A percentile compares a stretch with the other conserved stretches of the same genome.
Conservation (phyloP, 2,797 vertebrate genomes). For the Scomberomorus guttatus region DNA sequence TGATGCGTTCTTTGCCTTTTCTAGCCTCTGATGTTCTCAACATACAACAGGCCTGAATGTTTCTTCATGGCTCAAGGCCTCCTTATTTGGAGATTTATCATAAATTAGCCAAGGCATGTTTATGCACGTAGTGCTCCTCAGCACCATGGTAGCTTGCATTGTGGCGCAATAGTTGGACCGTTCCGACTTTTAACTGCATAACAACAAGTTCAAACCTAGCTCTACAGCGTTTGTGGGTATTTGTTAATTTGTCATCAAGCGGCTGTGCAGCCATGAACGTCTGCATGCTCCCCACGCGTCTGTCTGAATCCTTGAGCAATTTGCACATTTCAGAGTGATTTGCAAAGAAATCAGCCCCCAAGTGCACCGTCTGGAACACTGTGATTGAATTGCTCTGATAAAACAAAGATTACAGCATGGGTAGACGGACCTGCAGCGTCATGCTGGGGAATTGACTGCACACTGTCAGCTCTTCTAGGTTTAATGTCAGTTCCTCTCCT, state of each 20-base stretch:
- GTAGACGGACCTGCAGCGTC: slow-evolving; percentile 38
- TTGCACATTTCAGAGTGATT: slow-evolving; percentile 16
- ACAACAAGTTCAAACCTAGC: slow-evolving; percentile 24
- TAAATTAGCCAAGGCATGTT: slow-evolving; percentile 20
- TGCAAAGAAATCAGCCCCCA: not conserved
- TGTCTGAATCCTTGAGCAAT: not conserved
- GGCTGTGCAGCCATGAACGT: not conserved
- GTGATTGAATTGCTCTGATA: slow-evolving; percentile 3
- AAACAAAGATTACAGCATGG: slow-evolving; percentile 18
- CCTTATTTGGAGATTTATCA: slow-evolving; percentile 26
- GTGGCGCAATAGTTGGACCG: slow-evolving; percentile 1
- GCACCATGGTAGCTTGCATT: not conserved
- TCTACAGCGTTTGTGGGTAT: slow-evolving; percentile 1
- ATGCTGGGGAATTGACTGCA: slow-evolving; percentile 41
- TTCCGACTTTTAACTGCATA: not conserved
- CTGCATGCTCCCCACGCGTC: not conserved
- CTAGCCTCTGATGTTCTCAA: not conserved
- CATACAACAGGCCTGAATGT: slow-evolving; percentile 1
- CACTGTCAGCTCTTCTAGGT: slow-evolving; percentile 26
- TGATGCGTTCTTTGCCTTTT: not conserved
- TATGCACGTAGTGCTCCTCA: slow-evolving; percentile 2
- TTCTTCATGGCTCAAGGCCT: slow-evolving; percentile 43
- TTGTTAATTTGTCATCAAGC: not conserved
- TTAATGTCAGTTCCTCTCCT: slow-evolving; percentile 46
- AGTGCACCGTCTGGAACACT: not conserved